Base-by-base conservation (phyloP, 2,888 invertebrate species). In the Euproctis similis region DNA sequence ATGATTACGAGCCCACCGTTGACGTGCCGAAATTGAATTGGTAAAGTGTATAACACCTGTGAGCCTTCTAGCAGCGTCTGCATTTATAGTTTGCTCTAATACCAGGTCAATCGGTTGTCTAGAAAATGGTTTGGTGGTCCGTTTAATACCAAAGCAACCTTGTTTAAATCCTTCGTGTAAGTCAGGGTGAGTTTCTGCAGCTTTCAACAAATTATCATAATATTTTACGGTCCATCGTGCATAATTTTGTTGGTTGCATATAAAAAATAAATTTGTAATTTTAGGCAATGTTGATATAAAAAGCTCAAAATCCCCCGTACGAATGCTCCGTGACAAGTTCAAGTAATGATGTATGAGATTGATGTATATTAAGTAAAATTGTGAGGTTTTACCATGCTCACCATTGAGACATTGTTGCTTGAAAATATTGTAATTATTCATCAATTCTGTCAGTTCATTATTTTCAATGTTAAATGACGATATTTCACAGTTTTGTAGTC, bases 71-170 rank as follows among this genome's bases (percentile, higher is more conserved):
- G 42, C 55, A 26, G 61, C 57, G 37, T 64, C 59, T 23, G 56
- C 59, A 35, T 62, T 65, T 4, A 62, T 53, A 2, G 61, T 63
- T 31, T 60, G 57, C 29, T 60, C 60, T n/a, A 59, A 9, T 1
- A 31, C 31, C 2, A 49, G 25, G 12, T 53, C 53, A 34, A 53
- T 40, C 1, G 44, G 42, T 35, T 41, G 39, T 27, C 30, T 46
- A n/a, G 49, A 48, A 35, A 52, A 52, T 8, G 36, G 25, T 17
- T 46, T 46, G 18, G 17, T 29, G 1, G 50, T 53, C 19, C 49
- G 22, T 44, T 39, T 32, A 18, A 53, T 42, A 2, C 52, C 44
- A 23, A 50, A 44, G 8, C 1, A 47, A 25, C 46, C 44, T 9
- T 29, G 2, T 33, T 42, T 12, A 8, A 47, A 37, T 22, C 21